A percentile compares a stretch with the other conserved stretches of the same genome.
These are phyloP conservation scores for Scaptomyza hsui DNA, from an alignment of 1,140 invertebrate genomes.

Conservation along the genomic window DNA sequence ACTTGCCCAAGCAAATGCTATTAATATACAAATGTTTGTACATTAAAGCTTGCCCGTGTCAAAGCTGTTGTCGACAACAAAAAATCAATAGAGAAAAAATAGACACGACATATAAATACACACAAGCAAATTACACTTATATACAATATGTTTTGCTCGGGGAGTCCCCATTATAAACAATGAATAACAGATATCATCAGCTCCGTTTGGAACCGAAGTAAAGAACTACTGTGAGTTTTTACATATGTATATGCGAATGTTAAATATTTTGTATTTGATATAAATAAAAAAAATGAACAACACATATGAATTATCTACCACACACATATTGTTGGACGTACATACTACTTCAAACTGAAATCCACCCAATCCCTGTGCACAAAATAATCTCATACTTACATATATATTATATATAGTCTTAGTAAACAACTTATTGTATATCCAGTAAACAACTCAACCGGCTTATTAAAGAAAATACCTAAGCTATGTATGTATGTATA, in stretches of 20 bases:
- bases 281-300: conserved; percentile 40
- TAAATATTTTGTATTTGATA: conserved; percentile 71
- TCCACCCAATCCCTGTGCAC: conserved; percentile 42
- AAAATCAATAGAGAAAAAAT: conserved; percentile 25
- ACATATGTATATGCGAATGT: conserved; percentile 56
- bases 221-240: conserved; percentile 26
- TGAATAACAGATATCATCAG: conserved; percentile 36
- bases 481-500: conserved; percentile 71
- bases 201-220: conserved; percentile 17
- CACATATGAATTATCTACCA: conserved; percentile 68
- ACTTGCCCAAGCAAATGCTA: conserved; percentile 9
- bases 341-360: conserved; percentile 28
- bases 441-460: conserved; percentile 67
- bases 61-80: conserved; percentile 8
- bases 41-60: conserved; percentile 24
- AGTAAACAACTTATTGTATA: conserved; percentile 68
- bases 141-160: conserved; percentile 1
- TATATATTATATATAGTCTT: conserved; percentile 58
- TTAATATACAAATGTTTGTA: conserved; percentile 14
- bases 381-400: conserved; percentile 59
- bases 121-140: neutral
- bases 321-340: conserved; percentile 58
- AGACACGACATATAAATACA: conserved; percentile 3
- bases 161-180: neutral
- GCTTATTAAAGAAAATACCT: conserved; percentile 61